These are phyloP conservation scores for Brachyptera putata DNA, from an alignment of 2,888 invertebrate species.

Conservation along the genomic window DNA sequence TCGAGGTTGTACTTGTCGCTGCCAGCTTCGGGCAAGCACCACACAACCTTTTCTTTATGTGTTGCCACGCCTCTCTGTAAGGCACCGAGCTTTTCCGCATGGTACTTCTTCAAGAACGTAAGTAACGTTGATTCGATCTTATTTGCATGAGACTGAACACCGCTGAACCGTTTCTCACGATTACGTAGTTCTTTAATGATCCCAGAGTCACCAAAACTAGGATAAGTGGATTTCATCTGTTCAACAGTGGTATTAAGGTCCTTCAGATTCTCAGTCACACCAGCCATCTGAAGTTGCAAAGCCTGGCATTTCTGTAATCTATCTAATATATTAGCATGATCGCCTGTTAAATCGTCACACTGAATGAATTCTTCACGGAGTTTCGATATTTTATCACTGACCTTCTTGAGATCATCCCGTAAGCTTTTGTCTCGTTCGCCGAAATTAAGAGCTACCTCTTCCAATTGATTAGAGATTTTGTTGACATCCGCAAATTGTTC, in stretches of 20 bases:
- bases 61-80: slow-evolving; percentile 75
- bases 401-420: slow-evolving; percentile 64
- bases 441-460: slow-evolving; percentile 66
- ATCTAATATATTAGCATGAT: slow-evolving; percentile 75
- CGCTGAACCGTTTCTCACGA: slow-evolving; percentile 79
- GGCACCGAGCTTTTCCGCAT: slow-evolving; percentile 77
- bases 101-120: slow-evolving; percentile 80
- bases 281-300: slow-evolving; percentile 65
- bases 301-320: slow-evolving; percentile 71
- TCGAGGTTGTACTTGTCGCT: slow-evolving; percentile 91
- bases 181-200: slow-evolving; percentile 77
- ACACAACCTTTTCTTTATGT: slow-evolving; percentile 81
- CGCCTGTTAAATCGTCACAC: slow-evolving; percentile 86
- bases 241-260: slow-evolving; percentile 64
- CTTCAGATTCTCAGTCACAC: slow-evolving; percentile 62
- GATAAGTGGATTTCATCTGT: slow-evolving; percentile 68
- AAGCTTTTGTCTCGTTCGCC: slow-evolving; percentile 70
- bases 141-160: slow-evolving; percentile 69
- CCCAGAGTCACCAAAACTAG: slow-evolving; percentile 70
- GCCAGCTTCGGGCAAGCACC: slow-evolving; percentile 85
- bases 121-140: slow-evolving; percentile 73
- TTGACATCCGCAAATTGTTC: slow-evolving; percentile 74
- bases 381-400: slow-evolving; percentile 65
- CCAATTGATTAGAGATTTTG: slow-evolving; percentile 67
- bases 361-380: slow-evolving; percentile 79